A percentile compares a stretch with the other conserved stretches of the same genome.
These are phyloP conservation scores for Pampusana beccarii DNA, from an alignment of 2,113 vertebrate genomes.

Conservation along the genomic window DNA sequence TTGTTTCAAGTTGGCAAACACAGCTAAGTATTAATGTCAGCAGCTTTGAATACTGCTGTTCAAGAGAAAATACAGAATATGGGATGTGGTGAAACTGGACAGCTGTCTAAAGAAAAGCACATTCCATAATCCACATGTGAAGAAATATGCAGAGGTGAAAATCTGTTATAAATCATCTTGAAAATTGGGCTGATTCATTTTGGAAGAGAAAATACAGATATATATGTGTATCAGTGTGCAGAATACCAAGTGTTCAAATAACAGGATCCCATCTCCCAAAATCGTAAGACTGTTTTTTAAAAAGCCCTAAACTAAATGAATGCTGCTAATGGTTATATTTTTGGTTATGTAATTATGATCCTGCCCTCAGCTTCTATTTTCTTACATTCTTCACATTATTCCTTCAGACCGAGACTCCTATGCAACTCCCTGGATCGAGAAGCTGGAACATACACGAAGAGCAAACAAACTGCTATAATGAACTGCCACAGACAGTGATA, in stretches of 20 bases:
- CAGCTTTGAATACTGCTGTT: neutral
- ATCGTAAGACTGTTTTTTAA: neutral
- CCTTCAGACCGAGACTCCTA: neutral
- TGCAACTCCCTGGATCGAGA: neutral
- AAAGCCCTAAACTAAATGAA: neutral
- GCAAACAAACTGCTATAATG: neutral
- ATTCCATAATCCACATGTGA: neutral
- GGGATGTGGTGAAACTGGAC: neutral
- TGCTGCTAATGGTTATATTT: neutral
- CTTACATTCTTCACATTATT: neutral
- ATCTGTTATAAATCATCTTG: neutral
- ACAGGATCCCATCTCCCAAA: neutral
- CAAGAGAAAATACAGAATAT: neutral
- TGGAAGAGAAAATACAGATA: neutral
- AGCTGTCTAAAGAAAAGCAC: neutral
- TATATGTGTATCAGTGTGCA: neutral
- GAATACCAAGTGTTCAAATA: neutral
- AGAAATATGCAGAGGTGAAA: neutral
- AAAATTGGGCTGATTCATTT: neutral
- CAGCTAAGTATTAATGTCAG: constrained; percentile 6
- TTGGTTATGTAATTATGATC: neutral
- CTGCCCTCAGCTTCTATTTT: neutral
- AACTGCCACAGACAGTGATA: neutral
- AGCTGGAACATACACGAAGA: neutral
- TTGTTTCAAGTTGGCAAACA: neutral